Evolutionary conservation across 2,797 vertebrate genomes (phyloP), one percentile per base, ranked within the genome.

Genomic region (Gallinago stenura): DNA sequence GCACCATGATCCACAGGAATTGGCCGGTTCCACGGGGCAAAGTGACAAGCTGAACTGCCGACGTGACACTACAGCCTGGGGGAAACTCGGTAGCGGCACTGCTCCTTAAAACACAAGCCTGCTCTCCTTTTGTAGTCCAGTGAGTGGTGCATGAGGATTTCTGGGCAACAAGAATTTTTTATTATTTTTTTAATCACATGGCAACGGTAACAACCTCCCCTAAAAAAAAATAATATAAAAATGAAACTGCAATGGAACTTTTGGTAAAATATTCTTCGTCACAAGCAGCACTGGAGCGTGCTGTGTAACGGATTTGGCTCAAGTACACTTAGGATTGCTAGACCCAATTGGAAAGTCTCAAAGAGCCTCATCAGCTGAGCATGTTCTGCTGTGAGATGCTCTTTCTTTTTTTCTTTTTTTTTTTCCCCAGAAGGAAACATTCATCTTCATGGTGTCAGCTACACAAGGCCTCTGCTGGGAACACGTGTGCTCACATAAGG

Each of bases 291-390:
- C 24, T 58, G 24, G 33, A 82, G 66, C 10, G 84, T 7, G 91
- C 94, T 90, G 81, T 83, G 91, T 68, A 80, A 93, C 17, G 0
- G 28, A 33, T 90, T 89, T 95, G 90, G 94, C 91, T 97, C 93
- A 97, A 96, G 96, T 96, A 93, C 95, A 95, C 95, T 95, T 94
- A 71, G 91, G 94, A 94, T 54, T 95, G 46, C 64, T 83, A 92
- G 80, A 95, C 70, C 73, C 61, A 51, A 75, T 18, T 70, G 76
- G 68, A 24, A 91, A 80, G 73, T 66, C 75, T 84, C 91, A 66
- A 89, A 84, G 80, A 94, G 83, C 83, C 66, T 93, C 84, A 87
- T 22, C 87, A 93, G 70, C 85, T 71, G 85, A 94, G 73, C 65
- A 78, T 0, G 0, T 78, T 75, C 70, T 91, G 81, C 85, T 91